A percentile compares a stretch with the other conserved stretches of the same genome.
phyloP scores from a whole-genome alignment of 2,888 invertebrate species.

The Ariolimax columbianus region DNA sequence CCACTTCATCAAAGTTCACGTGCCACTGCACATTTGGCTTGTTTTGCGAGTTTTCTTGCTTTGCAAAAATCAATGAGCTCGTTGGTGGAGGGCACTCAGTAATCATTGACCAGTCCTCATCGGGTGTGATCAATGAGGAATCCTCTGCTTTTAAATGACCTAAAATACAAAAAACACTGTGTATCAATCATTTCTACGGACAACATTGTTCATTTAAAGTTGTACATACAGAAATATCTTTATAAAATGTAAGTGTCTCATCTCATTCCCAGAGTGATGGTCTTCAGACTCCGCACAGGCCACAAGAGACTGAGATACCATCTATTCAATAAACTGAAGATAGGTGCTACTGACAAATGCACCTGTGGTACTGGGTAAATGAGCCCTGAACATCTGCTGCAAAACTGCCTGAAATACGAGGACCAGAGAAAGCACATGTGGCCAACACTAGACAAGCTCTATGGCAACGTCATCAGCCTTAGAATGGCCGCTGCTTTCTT shows the following conservation, averaged over 20 bases:
- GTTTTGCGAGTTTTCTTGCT: not conserved
- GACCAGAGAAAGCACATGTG: too few relatives aligned
- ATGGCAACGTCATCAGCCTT: too few relatives aligned
- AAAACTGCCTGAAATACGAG: too few relatives aligned
- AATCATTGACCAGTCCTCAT: conserved; percentile 35
- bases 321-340: too few relatives aligned
- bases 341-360: too few relatives aligned
- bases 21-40: conserved; percentile 33
- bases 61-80: not conserved
- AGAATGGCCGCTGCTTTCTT: too few relatives aligned
- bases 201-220: not conserved
- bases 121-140: not conserved
- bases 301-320: too few relatives aligned
- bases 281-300: too few relatives aligned
- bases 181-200: not conserved
- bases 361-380: too few relatives aligned
- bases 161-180: conserved; percentile 11
- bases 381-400: too few relatives aligned
- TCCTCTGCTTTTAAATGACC: conserved; percentile 9
- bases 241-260: not conserved
- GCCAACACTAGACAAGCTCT: too few relatives aligned
- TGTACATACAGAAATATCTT: not conserved
- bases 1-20: conserved; percentile 17
- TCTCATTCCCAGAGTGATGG: too few relatives aligned
- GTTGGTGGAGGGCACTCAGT: conserved; percentile 3